These are phyloP conservation scores for Neria commutata DNA, from an alignment of 2,888 invertebrate species.

Conservation along the genomic window DNA sequence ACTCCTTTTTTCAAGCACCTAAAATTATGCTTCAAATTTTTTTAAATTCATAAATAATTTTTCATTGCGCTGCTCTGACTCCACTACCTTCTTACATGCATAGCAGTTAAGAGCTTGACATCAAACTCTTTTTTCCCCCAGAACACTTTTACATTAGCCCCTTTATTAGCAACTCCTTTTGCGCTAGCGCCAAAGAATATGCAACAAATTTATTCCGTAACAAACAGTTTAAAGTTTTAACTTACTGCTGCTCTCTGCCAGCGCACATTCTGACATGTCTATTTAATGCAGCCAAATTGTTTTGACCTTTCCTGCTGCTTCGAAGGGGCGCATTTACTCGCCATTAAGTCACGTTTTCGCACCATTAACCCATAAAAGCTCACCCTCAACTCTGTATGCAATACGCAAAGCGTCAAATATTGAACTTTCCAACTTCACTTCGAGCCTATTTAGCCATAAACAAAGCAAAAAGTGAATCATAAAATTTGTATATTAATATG, in stretches of 20 bases:
- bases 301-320: slow-evolving; percentile 48
- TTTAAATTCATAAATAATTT: not conserved
- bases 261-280: slow-evolving; percentile 53
- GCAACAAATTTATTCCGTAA: too few species aligned
- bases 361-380: slow-evolving; percentile 57
- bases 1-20: too few species aligned
- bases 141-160: too few species aligned
- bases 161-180: too few species aligned
- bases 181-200: too few species aligned
- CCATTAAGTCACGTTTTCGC: slow-evolving; percentile 59
- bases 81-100: not conserved
- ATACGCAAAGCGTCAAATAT: slow-evolving; percentile 49
- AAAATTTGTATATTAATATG: slow-evolving; percentile 53
- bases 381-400: not conserved
- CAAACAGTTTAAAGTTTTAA: too few species aligned
- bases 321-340: slow-evolving; percentile 1
- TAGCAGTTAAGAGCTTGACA: too few species aligned
- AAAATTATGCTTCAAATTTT: too few species aligned
- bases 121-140: too few species aligned
- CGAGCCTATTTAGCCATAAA: slow-evolving; percentile 38
- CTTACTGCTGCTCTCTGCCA: too few species aligned
- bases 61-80: slow-evolving; percentile 19
- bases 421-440: slow-evolving; percentile 43
- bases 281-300: slow-evolving; percentile 46
- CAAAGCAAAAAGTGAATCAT: slow-evolving; percentile 25